Evolutionary conservation across 1,140 invertebrate species (phyloP).

Genomic region (Chelonus insularis): DNA sequence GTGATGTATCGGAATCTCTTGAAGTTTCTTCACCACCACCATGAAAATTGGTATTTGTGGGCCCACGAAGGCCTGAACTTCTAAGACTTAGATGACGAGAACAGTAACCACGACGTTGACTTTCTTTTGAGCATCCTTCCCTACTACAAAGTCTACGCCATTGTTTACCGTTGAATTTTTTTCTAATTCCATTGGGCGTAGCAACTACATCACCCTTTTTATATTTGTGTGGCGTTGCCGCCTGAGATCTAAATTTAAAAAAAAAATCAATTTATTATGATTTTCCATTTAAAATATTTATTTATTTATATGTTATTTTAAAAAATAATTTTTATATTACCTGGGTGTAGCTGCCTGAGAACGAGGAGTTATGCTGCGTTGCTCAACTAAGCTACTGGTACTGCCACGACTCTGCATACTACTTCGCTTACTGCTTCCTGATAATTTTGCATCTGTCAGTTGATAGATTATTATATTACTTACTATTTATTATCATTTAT

Average conservation of each 20-base stretch:
- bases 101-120: constrained; percentile 93
- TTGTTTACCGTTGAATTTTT: constrained; percentile 99
- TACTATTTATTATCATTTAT: constrained; percentile 1
- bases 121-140: constrained; percentile 97
- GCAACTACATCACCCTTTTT: constrained; percentile 98
- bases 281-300: constrained; percentile 12
- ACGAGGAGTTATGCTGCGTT: constrained; percentile 79
- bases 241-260: constrained; percentile 72
- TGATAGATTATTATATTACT: constrained; percentile 28
- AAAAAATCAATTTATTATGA: too few relatives aligned
- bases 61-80: constrained; percentile 67
- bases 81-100: constrained; percentile 92
- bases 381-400: constrained; percentile 80
- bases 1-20: constrained; percentile 84
- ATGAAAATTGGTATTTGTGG: constrained; percentile 56
- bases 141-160: constrained; percentile 95
- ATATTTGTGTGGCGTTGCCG: constrained; percentile 92
- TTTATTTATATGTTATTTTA: background rate
- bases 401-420: constrained; percentile 88
- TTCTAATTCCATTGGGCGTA: constrained; percentile 93
- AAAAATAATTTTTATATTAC: too few relatives aligned
- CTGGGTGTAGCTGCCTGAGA: constrained; percentile 87
- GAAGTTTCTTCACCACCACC: constrained; percentile 87
- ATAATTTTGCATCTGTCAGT: constrained; percentile 60
- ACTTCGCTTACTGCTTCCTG: constrained; percentile 82